These are phyloP conservation scores for Eupithecia subumbrata DNA, from an alignment of 2,888 invertebrate genomes.

Conservation along the genomic window DNA sequence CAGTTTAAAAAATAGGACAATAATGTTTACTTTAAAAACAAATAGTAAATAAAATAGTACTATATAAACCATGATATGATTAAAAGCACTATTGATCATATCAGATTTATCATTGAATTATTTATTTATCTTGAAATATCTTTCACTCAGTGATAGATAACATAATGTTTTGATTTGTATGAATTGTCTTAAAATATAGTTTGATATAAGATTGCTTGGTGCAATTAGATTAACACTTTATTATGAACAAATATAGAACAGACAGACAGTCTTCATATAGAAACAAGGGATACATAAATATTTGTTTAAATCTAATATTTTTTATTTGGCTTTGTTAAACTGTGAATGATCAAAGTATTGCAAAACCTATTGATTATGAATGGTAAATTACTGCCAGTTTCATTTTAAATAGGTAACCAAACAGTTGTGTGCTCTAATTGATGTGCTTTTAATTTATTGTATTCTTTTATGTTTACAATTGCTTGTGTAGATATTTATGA, in stretches of 20 bases:
- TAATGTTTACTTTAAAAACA: slow-evolving; percentile 19
- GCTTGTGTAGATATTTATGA: neutral
- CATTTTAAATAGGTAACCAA: neutral
- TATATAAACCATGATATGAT: slow-evolving; percentile 8
- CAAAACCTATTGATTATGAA: slow-evolving; percentile 10
- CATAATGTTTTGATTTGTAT: slow-evolving; percentile 25
- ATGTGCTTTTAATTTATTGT: neutral
- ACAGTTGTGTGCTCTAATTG: neutral
- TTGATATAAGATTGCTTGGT: neutral
- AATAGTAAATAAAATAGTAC: slow-evolving; percentile 17
- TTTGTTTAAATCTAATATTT: neutral
- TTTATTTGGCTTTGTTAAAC: neutral
- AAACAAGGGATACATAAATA: neutral
- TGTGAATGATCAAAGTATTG: slow-evolving; percentile 4
- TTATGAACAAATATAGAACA: neutral
- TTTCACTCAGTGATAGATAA: slow-evolving; percentile 24
- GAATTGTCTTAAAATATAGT: neutral
- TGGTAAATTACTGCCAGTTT: slow-evolving; percentile 9
- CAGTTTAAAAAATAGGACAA: slow-evolving; percentile 12
- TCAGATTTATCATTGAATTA: slow-evolving; percentile 39
- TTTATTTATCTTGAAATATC: slow-evolving; percentile 38
- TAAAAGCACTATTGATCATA: slow-evolving; percentile 31
- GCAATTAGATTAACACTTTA: neutral
- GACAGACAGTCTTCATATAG: neutral
- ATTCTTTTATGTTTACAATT: slow-evolving; percentile 1